Base-by-base conservation (phyloP, 2,113 vertebrate species). In the Lagopus muta region DNA sequence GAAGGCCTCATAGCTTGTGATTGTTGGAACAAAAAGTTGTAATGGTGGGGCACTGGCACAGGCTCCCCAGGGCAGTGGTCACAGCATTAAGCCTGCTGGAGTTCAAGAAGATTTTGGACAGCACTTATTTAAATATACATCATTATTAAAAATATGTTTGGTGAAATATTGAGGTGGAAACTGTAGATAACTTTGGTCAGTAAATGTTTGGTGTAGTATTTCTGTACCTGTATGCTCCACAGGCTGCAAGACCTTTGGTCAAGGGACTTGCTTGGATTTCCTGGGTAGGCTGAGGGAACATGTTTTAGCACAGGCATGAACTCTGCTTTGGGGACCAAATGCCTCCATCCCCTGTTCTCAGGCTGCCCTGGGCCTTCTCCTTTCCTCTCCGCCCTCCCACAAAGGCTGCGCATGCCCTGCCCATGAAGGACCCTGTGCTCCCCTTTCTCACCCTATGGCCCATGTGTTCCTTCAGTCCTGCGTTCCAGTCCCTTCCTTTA, bases 351-450 rank as follows among this genome's bases (percentile, higher is more conserved):
- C 17, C 1, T 5, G 12, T 20, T 67, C 47, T 50, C 27, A 48
- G 47, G 50, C 80, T 74, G 21, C n/a, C 34, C 19, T 71, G 45
- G 45, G n/a, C 48, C 58, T 87, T 57, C 20, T 36, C 42, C 19
- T 45, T 62, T 77, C 8, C 40, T 88, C 57, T 76, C 54, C 0
- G 1, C 12, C 15, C 19, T 78, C 60, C 34, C 43, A 65, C 28
- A 34, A 81, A 57, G 70, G 80, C 38, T 62, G 69, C 66, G 61
- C 48, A 81, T 1, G 2, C 20, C 36, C 25, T 34, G 11, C 30
- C 70, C 60, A 54, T 0, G 0, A 50, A 77, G 54, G 64, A 52
- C 3, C 15, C 43, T 38, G 16, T 71, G 28, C 32, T 89, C 40
- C 8, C 71, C 65, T 81, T 62, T 86, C 36, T 48, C 19, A 86